A percentile compares a stretch with the other conserved stretches of the same genome.
phyloP scores from a whole-genome alignment of 2,113 vertebrate genomes.

The Herpetotheres cachinnans region DNA sequence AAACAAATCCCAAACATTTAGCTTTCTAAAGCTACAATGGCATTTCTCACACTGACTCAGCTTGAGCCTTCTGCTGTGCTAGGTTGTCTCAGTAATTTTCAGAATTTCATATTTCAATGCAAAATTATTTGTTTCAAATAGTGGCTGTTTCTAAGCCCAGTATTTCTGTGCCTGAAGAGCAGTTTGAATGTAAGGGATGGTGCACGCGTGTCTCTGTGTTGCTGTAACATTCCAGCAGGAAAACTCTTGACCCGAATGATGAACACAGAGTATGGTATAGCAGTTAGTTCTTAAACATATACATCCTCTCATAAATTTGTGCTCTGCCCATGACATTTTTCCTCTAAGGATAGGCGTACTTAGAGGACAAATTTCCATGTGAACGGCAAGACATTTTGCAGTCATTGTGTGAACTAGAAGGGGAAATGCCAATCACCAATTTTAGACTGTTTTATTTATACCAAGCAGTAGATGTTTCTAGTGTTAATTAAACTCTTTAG shows the following conservation, averaged over 20 bases:
- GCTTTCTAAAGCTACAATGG: not conserved
- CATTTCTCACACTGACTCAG: not conserved
- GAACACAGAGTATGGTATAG: not conserved
- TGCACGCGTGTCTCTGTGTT: not conserved
- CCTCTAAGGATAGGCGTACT: not conserved
- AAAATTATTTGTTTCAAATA: not conserved
- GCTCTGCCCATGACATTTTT: not conserved
- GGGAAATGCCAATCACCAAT: not conserved
- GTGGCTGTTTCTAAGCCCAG: not conserved
- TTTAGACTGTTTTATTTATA: slow-evolving; percentile 17
- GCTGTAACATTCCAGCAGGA: not conserved
- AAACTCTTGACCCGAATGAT: not conserved
- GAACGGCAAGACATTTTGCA: not conserved
- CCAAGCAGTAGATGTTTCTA: not conserved
- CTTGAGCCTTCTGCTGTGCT: not conserved
- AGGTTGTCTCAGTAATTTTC: not conserved
- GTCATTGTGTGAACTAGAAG: not conserved
- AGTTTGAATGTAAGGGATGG: not conserved
- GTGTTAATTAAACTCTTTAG: not conserved
- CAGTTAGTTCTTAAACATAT: not conserved
- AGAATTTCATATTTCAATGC: not conserved
- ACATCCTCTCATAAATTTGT: not conserved
- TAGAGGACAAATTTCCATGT: not conserved
- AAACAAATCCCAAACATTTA: not conserved
- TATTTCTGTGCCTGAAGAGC: not conserved